Evolutionary conservation across 2,113 vertebrate species (phyloP).

Genomic region (Microcebus lehilahytsara): DNA sequence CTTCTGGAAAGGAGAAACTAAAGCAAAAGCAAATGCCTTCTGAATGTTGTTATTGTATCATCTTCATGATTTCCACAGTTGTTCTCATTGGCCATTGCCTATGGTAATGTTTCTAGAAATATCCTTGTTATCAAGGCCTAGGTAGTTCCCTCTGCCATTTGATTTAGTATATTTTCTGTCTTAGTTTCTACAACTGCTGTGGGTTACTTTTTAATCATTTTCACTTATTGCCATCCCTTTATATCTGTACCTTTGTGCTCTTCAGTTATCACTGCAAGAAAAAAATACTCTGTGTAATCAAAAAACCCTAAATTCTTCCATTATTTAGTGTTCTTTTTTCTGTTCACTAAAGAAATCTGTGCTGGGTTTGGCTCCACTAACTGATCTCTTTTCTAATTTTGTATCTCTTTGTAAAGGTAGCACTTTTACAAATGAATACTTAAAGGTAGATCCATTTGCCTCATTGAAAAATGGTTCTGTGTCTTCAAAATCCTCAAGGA

Average conservation of each 20-base stretch:
- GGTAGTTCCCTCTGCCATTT: neutral
- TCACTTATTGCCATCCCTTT: neutral
- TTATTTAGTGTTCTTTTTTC: neutral
- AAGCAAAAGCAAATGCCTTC: conserved; percentile 28
- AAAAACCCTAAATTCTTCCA: neutral
- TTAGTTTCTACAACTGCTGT: neutral
- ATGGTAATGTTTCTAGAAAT: neutral
- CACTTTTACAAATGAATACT: neutral
- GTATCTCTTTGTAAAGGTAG: neutral
- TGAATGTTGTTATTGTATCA: neutral
- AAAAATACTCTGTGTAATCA: neutral
- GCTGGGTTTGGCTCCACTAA: neutral
- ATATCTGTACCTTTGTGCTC: neutral
- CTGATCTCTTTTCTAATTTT: conserved; percentile 9
- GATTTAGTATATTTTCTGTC: neutral
- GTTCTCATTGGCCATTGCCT: neutral
- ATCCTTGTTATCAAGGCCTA: neutral
- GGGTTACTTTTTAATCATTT: neutral
- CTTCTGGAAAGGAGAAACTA: conserved; percentile 50
- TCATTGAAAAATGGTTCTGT: neutral
- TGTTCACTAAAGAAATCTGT: neutral
- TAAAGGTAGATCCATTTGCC: neutral
- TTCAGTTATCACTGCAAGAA: neutral
- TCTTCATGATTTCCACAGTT: neutral
- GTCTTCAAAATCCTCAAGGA: neutral